A percentile compares a stretch with the other conserved stretches of the same genome.
These are phyloP conservation scores for Acanthosoma haemorrhoidale DNA, from an alignment of 2,888 invertebrate species.

Conservation along the genomic window DNA sequence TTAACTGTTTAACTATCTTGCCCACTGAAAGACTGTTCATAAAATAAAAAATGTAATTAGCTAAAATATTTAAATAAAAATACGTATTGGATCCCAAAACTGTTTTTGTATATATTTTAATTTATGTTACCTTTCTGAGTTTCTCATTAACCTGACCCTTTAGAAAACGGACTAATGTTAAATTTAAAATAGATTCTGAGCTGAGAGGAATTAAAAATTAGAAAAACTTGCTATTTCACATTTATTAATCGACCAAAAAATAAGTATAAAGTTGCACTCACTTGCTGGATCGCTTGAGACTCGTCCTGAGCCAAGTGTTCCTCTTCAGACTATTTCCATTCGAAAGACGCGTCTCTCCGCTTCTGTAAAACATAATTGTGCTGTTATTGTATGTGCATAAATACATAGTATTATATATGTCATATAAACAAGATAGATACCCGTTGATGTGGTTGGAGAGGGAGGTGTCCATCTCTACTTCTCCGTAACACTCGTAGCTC, in stretches of 20 bases:
- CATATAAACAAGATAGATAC: not conserved
- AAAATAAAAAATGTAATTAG: too few species aligned
- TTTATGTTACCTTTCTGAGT: too few species aligned
- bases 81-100: too few species aligned
- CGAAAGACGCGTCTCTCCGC: slow-evolving; percentile 28
- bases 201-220: too few species aligned
- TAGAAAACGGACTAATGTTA: too few species aligned
- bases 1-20: too few species aligned
- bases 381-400: not conserved
- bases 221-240: too few species aligned
- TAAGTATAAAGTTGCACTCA: slow-evolving; percentile 46
- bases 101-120: too few species aligned
- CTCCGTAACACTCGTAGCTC: slow-evolving; percentile 75
- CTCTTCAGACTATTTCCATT: slow-evolving; percentile 47
- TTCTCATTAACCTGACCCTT: too few species aligned
- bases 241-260: not conserved
- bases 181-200: too few species aligned
- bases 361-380: slow-evolving; percentile 14
- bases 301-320: slow-evolving; percentile 80
- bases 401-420: not conserved
- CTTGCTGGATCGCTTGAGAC: slow-evolving; percentile 72
- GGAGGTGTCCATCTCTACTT: slow-evolving; percentile 54
- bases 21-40: too few species aligned
- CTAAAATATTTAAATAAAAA: too few species aligned
- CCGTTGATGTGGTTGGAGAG: slow-evolving; percentile 37